Evolutionary conservation across 2,113 vertebrate species (phyloP).

Genomic region (Notothenia rossii): DNA sequence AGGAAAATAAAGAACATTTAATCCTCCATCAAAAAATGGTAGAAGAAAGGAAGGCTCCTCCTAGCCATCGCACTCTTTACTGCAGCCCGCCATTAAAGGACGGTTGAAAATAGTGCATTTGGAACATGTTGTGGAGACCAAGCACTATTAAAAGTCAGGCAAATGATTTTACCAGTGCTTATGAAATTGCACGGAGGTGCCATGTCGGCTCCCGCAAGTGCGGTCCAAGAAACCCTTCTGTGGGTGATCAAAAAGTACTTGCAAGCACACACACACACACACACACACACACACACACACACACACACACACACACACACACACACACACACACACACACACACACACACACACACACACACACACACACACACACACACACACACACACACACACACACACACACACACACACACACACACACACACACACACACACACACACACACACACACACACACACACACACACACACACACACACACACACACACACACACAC

Average conservation of each 20-base stretch:
- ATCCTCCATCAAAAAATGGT: conserved; percentile 35
- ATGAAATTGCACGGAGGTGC: conserved; percentile 73
- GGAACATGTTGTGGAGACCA: conserved; percentile 65
- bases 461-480: not conserved
- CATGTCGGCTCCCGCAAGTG: conserved; percentile 62
- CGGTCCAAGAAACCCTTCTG: conserved; percentile 70
- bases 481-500: conserved; percentile 26
- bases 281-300: not conserved
- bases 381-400: no score
- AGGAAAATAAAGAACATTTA: conserved; percentile 39
- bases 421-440: no score
- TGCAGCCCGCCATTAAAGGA: conserved; percentile 42
- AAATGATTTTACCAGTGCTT: conserved; percentile 81
- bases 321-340: no score
- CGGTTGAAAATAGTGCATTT: conserved; percentile 57
- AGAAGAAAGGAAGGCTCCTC: conserved; percentile 20
- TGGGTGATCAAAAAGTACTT: conserved; percentile 74
- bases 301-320: no score
- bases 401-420: no score
- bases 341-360: no score
- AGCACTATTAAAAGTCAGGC: conserved; percentile 73
- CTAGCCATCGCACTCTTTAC: conserved; percentile 31
- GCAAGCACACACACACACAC: not conserved
- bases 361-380: no score
- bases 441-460: no score